Percentiles rank a stretch among this genome's conserved stretches.
Evolutionary conservation across 2,113 vertebrate species (phyloP).

Genomic region (Antechinus stuartii): DNA sequence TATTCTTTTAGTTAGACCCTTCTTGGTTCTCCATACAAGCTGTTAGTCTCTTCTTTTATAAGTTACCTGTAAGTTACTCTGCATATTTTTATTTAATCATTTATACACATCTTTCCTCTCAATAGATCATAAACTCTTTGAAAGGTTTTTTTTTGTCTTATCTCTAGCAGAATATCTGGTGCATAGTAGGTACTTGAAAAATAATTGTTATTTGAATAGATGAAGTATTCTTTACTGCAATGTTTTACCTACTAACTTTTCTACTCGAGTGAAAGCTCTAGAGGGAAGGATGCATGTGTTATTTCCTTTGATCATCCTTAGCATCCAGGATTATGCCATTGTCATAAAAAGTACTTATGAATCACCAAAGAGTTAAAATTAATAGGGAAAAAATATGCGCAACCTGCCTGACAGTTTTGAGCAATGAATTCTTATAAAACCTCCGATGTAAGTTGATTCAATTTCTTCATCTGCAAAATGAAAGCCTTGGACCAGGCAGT

Average conservation of each 20-base stretch:
- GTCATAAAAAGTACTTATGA: neutral
- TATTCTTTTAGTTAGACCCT: neutral
- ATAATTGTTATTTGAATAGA: neutral
- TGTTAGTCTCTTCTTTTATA: neutral
- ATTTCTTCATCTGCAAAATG: neutral
- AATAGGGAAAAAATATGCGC: neutral
- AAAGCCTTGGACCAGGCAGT: neutral
- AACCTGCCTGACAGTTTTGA: neutral
- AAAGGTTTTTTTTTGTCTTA: neutral
- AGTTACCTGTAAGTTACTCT: neutral
- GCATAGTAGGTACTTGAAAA: neutral
- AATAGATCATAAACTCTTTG: neutral
- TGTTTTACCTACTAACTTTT: neutral
- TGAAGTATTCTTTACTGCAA: neutral
- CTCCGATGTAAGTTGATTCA: constrained; percentile 1
- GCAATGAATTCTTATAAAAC: neutral
- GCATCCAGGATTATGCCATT: neutral
- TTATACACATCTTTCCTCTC: neutral
- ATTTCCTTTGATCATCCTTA: neutral
- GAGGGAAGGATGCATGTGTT: neutral
- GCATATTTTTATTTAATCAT: neutral
- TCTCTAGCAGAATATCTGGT: neutral
- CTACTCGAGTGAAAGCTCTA: neutral
- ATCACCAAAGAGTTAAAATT: neutral
- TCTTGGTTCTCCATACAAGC: neutral